Base-by-base conservation (phyloP, 2,888 invertebrate genomes). In the Stenotaenia linearis region DNA sequence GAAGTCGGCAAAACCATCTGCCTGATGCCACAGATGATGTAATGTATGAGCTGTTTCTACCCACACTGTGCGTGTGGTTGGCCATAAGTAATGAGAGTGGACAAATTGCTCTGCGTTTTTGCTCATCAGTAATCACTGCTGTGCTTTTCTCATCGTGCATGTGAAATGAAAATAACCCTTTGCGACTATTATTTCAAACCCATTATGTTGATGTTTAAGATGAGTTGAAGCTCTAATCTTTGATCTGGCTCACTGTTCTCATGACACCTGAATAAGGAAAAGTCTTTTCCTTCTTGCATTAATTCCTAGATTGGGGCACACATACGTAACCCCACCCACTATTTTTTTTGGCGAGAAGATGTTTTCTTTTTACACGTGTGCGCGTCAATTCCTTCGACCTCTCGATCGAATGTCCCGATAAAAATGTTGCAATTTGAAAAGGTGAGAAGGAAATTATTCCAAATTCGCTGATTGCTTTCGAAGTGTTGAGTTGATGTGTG, bases 121-220 rank as follows among this genome's bases (percentile, higher is more conserved):
- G n/a, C n/a, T 56, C 56, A 56, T 56, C 56, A 56, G 56, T 56
- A 56, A 56, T 56, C 56, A 56, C 56, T 56, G 56, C 56, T 56
- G 56, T 18, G 23, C 56, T 56, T 37, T 56, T 56, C 56, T 56
- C 56, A 56, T 56, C 56, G 18, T 56, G 56, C 56, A 56, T 56
- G 56, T 56, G 56, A 56, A 56, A 56, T 56, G 56, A 56, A 56
- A 56, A 56, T 56, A 56, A 56, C 56, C 56, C 56, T 56, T 56
- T 56, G 56, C 56, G 23, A 56, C 56, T 56, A 56, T 56, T 56
- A 56, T 56, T 56, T 56, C 56, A 18, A 56, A n/a, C 56, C 56
- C 56, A 56, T 56, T 56, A 56, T 56, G 56, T 56, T 56, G 56
- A 56, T 56, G 23, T 56, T 37, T 56, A 23, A 56, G 56, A 56